Evolutionary conservation across 64 coral and sea anemone genomes (phyloP), one percentile per base, ranked within the genome.

Genomic region (Porites lutea): DNA sequence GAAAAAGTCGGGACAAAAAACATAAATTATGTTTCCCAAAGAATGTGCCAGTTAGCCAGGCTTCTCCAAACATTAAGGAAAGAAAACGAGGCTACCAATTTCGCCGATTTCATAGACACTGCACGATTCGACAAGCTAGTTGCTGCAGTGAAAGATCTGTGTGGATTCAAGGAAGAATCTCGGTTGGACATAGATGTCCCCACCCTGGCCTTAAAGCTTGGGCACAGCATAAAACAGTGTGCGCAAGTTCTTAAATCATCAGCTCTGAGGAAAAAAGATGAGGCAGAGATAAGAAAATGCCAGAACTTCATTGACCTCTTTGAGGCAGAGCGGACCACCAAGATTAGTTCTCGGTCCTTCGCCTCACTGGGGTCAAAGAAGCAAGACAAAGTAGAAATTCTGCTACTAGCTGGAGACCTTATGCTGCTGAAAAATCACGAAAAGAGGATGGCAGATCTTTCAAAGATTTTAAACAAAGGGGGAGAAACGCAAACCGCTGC

Each of bases 271-370:
- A 23, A 5, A 11, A 74, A 85, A 50, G 79, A 82, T 23, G 71
- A 84, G 50, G n/a, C 5, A 0, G 7, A 0, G 22, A 43, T 77
- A 6, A 79, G 66, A 50, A 48, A 60, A 15, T 59, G 74, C 49
- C 65, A 59, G 60, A 48, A 37, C 65, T 79, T 89, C 12, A n/a
- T 90, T 51, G 89, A 92, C 68, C 81, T 85, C 7, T 86, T 23
- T 77, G 90, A 84, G 16, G 48, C 8, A 20, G 69, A 92, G 6
- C 76, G 90, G 90, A 84, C 90, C 16, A 48, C 37, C 47, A 64
- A 83, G 16, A 74, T 80, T 13, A 62, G 59, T n/a, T 81, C 18
- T 23, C 48, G 48, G 18, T 80, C 89, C 89, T 55, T 90, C 1
- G 86, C 66, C 22, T 54, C 65, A 50, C 46, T 51, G 12, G 71